Evolutionary conservation across 2,888 invertebrate genomes (phyloP), one percentile per base, ranked within the genome.

Genomic region (Chalcis sispes): DNA sequence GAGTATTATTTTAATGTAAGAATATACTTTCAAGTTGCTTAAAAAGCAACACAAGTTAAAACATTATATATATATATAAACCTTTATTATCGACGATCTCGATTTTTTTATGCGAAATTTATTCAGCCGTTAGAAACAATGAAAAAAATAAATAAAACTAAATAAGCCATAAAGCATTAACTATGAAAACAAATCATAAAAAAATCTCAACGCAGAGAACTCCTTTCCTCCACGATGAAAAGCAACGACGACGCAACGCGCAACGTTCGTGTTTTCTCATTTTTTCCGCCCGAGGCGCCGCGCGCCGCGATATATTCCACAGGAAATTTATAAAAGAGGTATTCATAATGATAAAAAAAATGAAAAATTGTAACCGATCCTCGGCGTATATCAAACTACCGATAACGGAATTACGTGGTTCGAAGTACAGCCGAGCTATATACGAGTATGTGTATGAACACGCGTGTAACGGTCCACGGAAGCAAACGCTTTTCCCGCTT

Each of bases 331-430:
- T 50, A 50, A 66, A 48, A 50, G 27, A 27, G n/a, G 23, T 25
- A 8, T 3, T 18, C 27, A 36, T 13, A 29, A 62, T 25, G n/a
- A 40, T 13, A 36, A 27, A 50, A 56, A 23, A 23, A 42, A 50
- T 0, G 2, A 42, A 42, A 13, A 42, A 42, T 2, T 13, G 23
- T 0, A 40, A 27, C 13, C 50, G 36, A 71, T 65, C 46, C 48
- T 42, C 40, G 62, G 32, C 4, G 61, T 8, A 15, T 27, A 61
- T 72, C 25, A 20, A 2, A 1, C 25, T 52, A 13, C 20, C 69
- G 66, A 72, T 75, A 75, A 75, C 75, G 75, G 75, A 75, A 66
- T 71, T 25, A 54, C 23, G 58, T 32, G 29, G 20, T 61, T 18
- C 27, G 18, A 54, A 46, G n/a, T 25, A 48, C 27, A 29, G n/a